Conservation (phyloP, 2,797 vertebrate genomes). For the Acanthurus lineatus region DNA sequence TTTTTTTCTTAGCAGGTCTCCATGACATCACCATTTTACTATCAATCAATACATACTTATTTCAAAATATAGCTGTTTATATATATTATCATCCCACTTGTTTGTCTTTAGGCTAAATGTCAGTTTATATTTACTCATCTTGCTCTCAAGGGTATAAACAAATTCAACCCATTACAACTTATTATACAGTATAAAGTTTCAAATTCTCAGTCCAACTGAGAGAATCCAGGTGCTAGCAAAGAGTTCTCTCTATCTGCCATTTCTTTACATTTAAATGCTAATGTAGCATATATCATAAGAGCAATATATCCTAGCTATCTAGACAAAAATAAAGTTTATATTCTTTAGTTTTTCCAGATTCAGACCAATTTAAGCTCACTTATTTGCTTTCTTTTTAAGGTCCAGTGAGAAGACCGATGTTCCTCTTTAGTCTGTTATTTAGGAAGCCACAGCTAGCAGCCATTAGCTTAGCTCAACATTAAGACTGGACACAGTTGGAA, state of each 20-base stretch:
- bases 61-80: neutral
- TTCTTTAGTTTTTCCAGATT: no score
- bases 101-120: neutral
- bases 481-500: no score
- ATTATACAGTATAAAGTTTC: neutral
- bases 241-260: neutral
- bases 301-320: neutral
- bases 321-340: no score
- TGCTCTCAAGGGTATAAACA: constrained; percentile 6
- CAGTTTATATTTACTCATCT: constrained; percentile 1
- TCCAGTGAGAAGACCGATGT: neutral
- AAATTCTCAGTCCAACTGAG: neutral
- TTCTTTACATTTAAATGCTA: neutral
- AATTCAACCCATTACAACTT: neutral
- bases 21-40: neutral
- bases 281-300: neutral
- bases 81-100: constrained; percentile 1
- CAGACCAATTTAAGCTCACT: neutral
- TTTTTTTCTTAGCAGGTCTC: neutral
- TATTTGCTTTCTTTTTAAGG: neutral
- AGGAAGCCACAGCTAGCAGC: neutral
- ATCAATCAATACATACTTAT: neutral
- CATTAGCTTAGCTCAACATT: neutral
- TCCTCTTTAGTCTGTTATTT: neutral
- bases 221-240: neutral